A percentile compares a stretch with the other conserved stretches of the same genome.
These are phyloP conservation scores for Monopterus albus DNA, from an alignment of 2,113 vertebrate species.

Conservation along the genomic window DNA sequence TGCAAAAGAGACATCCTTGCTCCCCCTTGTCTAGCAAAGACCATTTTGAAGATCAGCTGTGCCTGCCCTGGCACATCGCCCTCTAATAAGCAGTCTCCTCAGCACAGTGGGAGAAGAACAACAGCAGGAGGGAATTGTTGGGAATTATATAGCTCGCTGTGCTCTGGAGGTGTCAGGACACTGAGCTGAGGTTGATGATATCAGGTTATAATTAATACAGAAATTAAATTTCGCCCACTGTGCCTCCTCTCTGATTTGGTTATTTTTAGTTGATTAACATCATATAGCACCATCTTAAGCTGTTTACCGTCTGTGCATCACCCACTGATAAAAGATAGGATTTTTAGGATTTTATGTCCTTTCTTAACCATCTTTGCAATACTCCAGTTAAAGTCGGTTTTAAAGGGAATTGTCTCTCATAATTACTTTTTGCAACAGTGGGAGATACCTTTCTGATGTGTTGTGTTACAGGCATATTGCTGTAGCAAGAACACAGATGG, in stretches of 20 bases:
- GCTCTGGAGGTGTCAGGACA: constrained; percentile 65
- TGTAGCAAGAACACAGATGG: constrained; percentile 86
- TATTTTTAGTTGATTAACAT: constrained; percentile 71
- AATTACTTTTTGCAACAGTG: constrained; percentile 8
- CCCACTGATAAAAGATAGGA: no score
- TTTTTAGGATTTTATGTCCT: no score
- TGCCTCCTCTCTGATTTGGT: constrained; percentile 68
- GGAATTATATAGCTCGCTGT: constrained; percentile 69
- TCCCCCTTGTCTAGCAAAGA: constrained; percentile 38
- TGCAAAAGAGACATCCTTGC: constrained; percentile 36
- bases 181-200: constrained; percentile 67
- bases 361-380: no score
- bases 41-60: constrained; percentile 32
- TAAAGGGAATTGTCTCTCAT: no score
- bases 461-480: constrained; percentile 85
- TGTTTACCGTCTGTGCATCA: neutral
- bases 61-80: constrained; percentile 25
- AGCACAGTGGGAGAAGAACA: constrained; percentile 63
- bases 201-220: constrained; percentile 78
- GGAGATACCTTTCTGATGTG: constrained; percentile 76
- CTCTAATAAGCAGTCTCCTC: constrained; percentile 62
- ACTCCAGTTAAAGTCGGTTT: no score
- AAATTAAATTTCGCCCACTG: constrained; percentile 77
- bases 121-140: constrained; percentile 47
- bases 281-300: constrained; percentile 48